phyloP scores from a whole-genome alignment of 2,797 vertebrate species.

The Rhynchotus rufescens region DNA sequence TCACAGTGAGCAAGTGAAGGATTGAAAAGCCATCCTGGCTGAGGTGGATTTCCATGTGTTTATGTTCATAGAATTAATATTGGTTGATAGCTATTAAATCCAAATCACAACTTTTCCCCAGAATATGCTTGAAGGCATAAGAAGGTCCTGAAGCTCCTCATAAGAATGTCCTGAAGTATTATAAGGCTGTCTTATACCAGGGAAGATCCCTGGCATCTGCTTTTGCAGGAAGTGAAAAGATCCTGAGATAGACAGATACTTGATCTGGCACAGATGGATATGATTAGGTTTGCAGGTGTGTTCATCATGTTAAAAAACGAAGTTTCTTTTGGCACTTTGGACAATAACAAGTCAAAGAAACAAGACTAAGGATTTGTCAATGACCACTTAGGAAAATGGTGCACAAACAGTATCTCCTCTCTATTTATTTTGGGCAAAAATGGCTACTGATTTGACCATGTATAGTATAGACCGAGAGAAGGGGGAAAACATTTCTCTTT shows the following conservation, averaged over 20 bases:
- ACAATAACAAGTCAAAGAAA: neutral
- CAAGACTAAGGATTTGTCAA: neutral
- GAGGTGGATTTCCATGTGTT: slow-evolving; percentile 11
- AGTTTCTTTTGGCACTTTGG: neutral
- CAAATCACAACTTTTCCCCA: slow-evolving; percentile 41
- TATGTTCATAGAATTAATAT: slow-evolving; percentile 39
- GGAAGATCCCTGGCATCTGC: slow-evolving; percentile 1
- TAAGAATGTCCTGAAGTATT: slow-evolving; percentile 55
- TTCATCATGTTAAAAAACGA: neutral
- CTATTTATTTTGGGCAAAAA: neutral
- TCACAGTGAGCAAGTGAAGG: slow-evolving; percentile 17
- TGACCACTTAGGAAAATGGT: neutral
- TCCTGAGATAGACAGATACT: slow-evolving; percentile 50
- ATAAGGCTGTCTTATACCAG: slow-evolving; percentile 28
- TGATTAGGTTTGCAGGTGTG: slow-evolving; percentile 46
- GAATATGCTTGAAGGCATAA: slow-evolving; percentile 55
- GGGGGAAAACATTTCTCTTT: neutral
- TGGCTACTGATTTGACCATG: neutral
- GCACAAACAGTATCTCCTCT: neutral
- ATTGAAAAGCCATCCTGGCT: neutral
- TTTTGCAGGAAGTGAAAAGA: slow-evolving; percentile 54
- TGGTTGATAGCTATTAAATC: slow-evolving; percentile 65
- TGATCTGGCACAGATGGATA: slow-evolving; percentile 42
- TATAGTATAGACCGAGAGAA: neutral
- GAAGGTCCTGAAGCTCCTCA: slow-evolving; percentile 47